phyloP scores from a whole-genome alignment of 2,113 vertebrate species.

The Bubo blakistoni region DNA sequence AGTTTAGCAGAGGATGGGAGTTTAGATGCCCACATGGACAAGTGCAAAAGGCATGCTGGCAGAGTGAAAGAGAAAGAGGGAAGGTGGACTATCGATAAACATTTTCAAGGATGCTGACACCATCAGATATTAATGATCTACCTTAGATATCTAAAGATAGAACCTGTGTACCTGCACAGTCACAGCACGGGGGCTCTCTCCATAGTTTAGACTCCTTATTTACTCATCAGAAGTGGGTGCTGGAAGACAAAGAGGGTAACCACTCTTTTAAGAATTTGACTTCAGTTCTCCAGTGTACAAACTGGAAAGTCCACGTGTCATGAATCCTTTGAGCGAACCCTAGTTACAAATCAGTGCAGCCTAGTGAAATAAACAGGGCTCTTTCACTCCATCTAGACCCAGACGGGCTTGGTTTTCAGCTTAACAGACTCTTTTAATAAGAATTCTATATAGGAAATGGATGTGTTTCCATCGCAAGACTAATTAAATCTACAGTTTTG shows the following conservation, averaged over 20 bases:
- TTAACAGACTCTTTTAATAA: neutral
- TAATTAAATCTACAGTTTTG: slow-evolving; percentile 18
- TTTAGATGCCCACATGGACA: accelerated
- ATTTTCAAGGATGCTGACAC: neutral
- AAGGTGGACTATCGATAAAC: neutral
- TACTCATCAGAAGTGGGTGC: neutral
- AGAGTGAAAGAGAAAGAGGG: neutral
- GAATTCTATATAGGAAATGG: neutral
- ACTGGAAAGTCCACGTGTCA: neutral
- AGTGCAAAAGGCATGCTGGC: neutral
- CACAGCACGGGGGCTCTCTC: neutral
- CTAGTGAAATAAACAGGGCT: neutral
- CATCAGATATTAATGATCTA: neutral
- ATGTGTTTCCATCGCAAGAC: neutral
- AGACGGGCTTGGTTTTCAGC: neutral
- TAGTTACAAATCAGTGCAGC: neutral
- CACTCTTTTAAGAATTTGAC: neutral
- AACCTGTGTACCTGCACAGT: neutral
- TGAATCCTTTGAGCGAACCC: neutral
- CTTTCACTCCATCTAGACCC: neutral
- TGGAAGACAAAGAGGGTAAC: neutral
- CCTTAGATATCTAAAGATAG: neutral
- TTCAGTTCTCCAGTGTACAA: neutral
- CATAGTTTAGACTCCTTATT: neutral
- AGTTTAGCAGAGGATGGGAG: neutral